phyloP scores from a whole-genome alignment of 2,797 vertebrate genomes.

The Columba guinea region DNA sequence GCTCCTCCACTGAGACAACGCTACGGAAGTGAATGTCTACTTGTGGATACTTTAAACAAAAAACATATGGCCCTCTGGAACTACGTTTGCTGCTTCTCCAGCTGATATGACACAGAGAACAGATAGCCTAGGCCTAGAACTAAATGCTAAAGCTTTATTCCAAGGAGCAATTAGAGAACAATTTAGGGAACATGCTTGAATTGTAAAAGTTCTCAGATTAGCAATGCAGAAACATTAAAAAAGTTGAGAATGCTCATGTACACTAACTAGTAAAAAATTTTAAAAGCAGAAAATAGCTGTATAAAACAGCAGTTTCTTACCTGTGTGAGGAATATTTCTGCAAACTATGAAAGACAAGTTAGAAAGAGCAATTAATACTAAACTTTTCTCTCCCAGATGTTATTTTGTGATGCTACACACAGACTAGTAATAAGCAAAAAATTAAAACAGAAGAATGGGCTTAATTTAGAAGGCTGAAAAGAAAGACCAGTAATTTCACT shows the following conservation, averaged over 20 bases:
- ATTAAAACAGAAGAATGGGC: neutral
- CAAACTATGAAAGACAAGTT: neutral
- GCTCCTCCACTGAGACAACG: conserved; percentile 20
- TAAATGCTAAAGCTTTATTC: neutral
- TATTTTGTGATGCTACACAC: neutral
- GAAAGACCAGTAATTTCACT: neutral
- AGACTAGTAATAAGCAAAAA: neutral
- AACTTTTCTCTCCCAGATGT: neutral
- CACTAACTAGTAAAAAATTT: neutral
- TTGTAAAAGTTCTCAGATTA: neutral
- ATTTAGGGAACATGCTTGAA: fast-evolving
- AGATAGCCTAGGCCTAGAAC: neutral
- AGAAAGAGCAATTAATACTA: neutral
- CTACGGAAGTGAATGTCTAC: conserved; percentile 51
- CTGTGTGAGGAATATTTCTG: neutral
- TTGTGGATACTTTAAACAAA: conserved; percentile 50
- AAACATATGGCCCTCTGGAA: conserved; percentile 54
- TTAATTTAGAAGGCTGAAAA: neutral
- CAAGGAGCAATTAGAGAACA: neutral
- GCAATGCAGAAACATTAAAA: neutral
- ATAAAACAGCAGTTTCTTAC: neutral
- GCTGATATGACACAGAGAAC: neutral
- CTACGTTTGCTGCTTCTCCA: conserved; percentile 15
- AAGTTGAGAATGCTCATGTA: neutral
- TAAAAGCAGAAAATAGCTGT: neutral